Conservation (phyloP, 2,888 invertebrate genomes). For the Apamea anceps region DNA sequence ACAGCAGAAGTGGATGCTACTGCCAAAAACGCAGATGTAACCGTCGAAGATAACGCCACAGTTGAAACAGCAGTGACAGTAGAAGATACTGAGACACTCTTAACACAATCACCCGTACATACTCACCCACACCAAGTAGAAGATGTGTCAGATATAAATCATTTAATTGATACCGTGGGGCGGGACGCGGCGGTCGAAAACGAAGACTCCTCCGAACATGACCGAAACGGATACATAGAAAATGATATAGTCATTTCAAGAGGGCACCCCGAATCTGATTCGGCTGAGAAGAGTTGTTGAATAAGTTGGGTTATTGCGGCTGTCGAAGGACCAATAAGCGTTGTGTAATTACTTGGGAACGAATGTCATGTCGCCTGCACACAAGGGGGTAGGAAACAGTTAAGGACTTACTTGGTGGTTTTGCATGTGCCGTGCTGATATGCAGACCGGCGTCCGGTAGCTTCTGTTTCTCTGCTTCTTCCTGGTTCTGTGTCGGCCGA, state of each 20-base stretch:
- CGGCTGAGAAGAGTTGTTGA: constrained; percentile 41
- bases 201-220: neutral
- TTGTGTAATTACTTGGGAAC: no score
- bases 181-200: neutral
- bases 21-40: neutral
- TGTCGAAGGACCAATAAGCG: no score
- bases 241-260: constrained; percentile 46
- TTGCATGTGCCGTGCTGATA: no score
- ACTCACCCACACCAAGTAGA: neutral
- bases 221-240: neutral
- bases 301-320: no score
- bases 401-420: no score
- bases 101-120: neutral
- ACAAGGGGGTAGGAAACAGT: no score
- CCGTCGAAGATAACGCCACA: neutral
- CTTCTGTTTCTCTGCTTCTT: no score
- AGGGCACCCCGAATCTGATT: constrained; percentile 7
- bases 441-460: no score
- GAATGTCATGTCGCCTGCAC: no score
- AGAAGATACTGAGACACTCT: neutral
- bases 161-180: neutral
- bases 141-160: neutral
- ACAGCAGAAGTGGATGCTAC: neutral
- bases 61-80: neutral
- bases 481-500: no score